Conservation (phyloP, 2,797 vertebrate species). For the Novumbra hubbsi region DNA sequence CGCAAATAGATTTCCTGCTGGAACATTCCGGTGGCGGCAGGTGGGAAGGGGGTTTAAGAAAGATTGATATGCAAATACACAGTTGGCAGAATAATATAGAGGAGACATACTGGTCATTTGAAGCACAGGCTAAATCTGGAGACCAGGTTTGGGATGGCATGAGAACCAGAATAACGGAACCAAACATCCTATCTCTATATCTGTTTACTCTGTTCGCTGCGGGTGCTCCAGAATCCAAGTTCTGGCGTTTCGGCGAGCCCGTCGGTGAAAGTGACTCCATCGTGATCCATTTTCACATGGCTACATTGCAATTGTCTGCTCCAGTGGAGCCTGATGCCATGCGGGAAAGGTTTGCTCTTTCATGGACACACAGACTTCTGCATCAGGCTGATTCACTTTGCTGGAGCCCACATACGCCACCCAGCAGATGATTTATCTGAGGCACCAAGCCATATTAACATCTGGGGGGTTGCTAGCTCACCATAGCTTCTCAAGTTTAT, state of each 20-base stretch:
- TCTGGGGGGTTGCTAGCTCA: slow-evolving; percentile 57
- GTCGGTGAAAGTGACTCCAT: slow-evolving; percentile 79
- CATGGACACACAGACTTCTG: slow-evolving; percentile 74
- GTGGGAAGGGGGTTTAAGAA: neutral
- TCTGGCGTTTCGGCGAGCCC: slow-evolving; percentile 55
- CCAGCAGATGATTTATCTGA: slow-evolving; percentile 74
- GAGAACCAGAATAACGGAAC: neutral
- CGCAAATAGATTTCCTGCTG: neutral
- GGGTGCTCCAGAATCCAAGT: slow-evolving; percentile 64
- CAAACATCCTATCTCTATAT: slow-evolving; percentile 33
- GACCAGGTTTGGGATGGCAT: neutral
- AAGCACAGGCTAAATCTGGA: neutral
- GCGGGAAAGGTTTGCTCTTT: slow-evolving; percentile 79
- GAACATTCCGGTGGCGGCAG: neutral
- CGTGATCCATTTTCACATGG: slow-evolving; percentile 79
- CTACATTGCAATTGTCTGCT: slow-evolving; percentile 84
- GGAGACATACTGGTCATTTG: neutral
- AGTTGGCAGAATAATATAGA: neutral
- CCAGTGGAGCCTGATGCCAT: slow-evolving; percentile 78
- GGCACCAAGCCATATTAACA: slow-evolving; percentile 57
- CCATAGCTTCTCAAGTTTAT: slow-evolving; percentile 48
- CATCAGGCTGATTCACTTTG: slow-evolving; percentile 75
- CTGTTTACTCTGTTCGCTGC: slow-evolving; percentile 22
- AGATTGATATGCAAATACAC: neutral
- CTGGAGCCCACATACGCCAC: slow-evolving; percentile 67